These are phyloP conservation scores for Gymnogyps californianus DNA, from an alignment of 2,113 vertebrate species.

Conservation along the genomic window DNA sequence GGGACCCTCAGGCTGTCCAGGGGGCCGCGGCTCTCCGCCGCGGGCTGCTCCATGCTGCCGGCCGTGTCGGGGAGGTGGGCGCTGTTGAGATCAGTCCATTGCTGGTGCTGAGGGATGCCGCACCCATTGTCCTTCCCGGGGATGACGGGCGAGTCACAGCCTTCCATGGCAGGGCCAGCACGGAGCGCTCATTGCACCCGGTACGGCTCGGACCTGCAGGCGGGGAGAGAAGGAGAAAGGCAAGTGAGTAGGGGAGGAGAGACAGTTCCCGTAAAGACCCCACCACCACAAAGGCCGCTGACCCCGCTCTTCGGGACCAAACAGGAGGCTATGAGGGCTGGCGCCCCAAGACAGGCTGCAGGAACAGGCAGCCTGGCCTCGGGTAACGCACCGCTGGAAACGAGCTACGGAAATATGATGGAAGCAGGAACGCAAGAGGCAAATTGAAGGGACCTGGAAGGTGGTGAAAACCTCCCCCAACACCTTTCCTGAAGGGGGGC, in stretches of 20 bases:
- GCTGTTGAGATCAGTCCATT: slow-evolving; percentile 96
- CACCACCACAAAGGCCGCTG: fast-evolving
- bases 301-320: fast-evolving
- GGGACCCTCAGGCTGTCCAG: slow-evolving; percentile 79
- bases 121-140: slow-evolving; percentile 99
- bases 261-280: fast-evolving
- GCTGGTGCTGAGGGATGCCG: slow-evolving; percentile 88
- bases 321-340: fast-evolving
- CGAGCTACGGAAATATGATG: fast-evolving
- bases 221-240: slow-evolving; percentile 16
- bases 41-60: slow-evolving; percentile 85
- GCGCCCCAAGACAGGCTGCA: fast-evolving
- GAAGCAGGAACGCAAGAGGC: not conserved
- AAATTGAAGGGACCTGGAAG: not conserved
- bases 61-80: slow-evolving; percentile 88
- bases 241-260: not conserved
- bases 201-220: slow-evolving; percentile 81
- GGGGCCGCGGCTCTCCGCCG: slow-evolving; percentile 71
- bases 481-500: fast-evolving
- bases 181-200: slow-evolving; percentile 98
- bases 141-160: slow-evolving; percentile 99
- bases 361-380: not conserved
- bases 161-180: slow-evolving; percentile 99
- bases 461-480: not conserved
- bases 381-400: fast-evolving